A percentile compares a stretch with the other conserved stretches of the same genome.
Conservation (phyloP, 2,888 invertebrate genomes). For the Conomelus anceps region DNA sequence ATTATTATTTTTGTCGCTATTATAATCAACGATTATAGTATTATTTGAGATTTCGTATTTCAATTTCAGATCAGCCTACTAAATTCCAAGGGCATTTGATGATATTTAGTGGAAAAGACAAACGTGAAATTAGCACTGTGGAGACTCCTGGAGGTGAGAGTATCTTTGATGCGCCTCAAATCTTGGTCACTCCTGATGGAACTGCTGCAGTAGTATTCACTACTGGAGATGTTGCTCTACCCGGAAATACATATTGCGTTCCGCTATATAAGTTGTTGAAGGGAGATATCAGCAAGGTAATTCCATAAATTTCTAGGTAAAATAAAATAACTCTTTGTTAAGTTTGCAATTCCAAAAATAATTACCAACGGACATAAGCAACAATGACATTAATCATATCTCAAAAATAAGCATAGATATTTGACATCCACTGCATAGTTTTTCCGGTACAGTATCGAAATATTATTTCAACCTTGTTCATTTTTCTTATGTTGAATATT, state of each 20-base stretch:
- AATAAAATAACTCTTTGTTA: neutral
- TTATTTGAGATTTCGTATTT: neutral
- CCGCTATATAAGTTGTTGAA: slow-evolving; percentile 50
- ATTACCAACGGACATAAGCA: too few species aligned
- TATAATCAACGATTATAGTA: too few species aligned
- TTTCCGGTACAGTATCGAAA: too few species aligned
- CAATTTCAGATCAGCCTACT: slow-evolving; percentile 14
- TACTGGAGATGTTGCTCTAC: slow-evolving; percentile 62
- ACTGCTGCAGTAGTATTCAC: slow-evolving; percentile 59
- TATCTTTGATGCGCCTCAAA: slow-evolving; percentile 66
- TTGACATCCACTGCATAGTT: too few species aligned
- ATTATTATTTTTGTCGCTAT: too few species aligned
- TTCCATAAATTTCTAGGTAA: slow-evolving; percentile 11
- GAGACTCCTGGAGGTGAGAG: slow-evolving; percentile 59
- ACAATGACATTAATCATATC: too few species aligned
- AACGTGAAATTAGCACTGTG: slow-evolving; percentile 54
- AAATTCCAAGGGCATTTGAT: slow-evolving; percentile 53
- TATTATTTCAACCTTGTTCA: too few species aligned
- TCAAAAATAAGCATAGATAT: too few species aligned
- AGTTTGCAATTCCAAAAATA: too few species aligned
- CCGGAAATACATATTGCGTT: slow-evolving; percentile 60
- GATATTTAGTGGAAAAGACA: slow-evolving; percentile 62
- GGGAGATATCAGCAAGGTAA: slow-evolving; percentile 43
- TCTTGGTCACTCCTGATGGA: slow-evolving; percentile 54
- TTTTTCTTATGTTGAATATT: too few species aligned